Evolutionary conservation across 2,113 vertebrate genomes (phyloP), one percentile per base, ranked within the genome.

Genomic region (Leiothrix lutea): DNA sequence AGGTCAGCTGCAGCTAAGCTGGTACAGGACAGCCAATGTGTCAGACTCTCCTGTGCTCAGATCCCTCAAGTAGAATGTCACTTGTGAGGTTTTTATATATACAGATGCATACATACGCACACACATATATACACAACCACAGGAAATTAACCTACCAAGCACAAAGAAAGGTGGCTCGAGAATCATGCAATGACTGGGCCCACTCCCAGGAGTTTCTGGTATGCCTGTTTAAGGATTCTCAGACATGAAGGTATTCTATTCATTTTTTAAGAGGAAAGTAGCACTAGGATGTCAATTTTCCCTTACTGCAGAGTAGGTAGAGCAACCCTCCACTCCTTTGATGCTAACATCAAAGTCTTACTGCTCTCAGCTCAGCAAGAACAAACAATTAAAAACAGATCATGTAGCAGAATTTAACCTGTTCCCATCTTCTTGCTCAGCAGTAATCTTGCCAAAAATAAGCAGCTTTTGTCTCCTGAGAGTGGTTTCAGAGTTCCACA

Each of bases 331-430:
- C 5, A 0, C 14, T 79, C 40, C 92, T 94, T 95, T 91, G 88
- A 95, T 94, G 78, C 87, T 74, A 36, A 79, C 95, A 89, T 94
- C 92, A 95, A 89, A 96, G 80, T 9, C 72, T 86, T 36, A n/a
- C 26, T 53, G 35, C 78, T 89, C 74, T 69, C 83, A 87, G 40
- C 73, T 81, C 72, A 51, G 80, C 31, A 69, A 85, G 81, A 92
- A 64, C 54, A 90, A 86, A 93, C 58, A 91, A 94, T 86, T 94
- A 88, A 82, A 90, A 96, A 0, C 54, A 80, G 51, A 82, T 80
- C 51, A 72, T 21, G 65, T 2, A 90, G 88, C 35, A 92, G 70
- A 91, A 94, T 75, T 92, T 75, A 92, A 87, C 78, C 50, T 22
- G 25, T 71, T 91, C 84, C 40, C 40, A 45, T 80, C 77, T 67